Conservation (phyloP, 2,797 vertebrate species). For the Molothrus aeneus region DNA sequence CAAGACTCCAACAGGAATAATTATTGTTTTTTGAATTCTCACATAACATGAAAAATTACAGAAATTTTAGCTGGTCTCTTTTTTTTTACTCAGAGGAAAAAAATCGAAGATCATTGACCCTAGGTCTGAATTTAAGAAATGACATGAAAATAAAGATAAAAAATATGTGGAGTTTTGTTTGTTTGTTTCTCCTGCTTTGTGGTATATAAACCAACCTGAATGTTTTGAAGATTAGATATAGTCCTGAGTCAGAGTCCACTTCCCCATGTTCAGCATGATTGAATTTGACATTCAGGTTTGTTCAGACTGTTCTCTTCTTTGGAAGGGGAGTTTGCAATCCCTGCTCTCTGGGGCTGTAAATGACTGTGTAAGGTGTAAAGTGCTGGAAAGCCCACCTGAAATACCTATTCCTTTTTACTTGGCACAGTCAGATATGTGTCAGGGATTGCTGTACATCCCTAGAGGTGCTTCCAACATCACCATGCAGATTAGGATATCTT, state of each 20-base stretch:
- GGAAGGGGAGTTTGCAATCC: neutral
- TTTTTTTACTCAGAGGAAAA: neutral
- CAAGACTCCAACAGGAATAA: neutral
- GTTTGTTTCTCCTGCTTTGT: neutral
- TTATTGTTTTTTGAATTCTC: neutral
- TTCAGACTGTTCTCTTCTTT: neutral
- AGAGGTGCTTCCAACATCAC: neutral
- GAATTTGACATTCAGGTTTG: neutral
- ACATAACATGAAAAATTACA: neutral
- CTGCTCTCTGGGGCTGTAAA: neutral
- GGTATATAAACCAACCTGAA: neutral
- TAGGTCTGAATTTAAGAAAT: neutral
- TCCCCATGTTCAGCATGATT: neutral
- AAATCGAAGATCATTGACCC: neutral
- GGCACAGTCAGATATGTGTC: neutral
- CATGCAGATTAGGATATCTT: fast-evolving
- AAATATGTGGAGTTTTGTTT: neutral
- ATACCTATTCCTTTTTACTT: neutral
- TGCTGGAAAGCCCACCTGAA: neutral
- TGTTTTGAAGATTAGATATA: neutral
- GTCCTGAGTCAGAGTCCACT: neutral
- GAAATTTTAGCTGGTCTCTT: neutral
- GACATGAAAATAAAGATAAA: neutral
- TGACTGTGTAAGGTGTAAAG: neutral
- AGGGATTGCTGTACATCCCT: neutral